Base-by-base conservation (phyloP, 2,888 invertebrate species). In the Sacculina carcini region DNA sequence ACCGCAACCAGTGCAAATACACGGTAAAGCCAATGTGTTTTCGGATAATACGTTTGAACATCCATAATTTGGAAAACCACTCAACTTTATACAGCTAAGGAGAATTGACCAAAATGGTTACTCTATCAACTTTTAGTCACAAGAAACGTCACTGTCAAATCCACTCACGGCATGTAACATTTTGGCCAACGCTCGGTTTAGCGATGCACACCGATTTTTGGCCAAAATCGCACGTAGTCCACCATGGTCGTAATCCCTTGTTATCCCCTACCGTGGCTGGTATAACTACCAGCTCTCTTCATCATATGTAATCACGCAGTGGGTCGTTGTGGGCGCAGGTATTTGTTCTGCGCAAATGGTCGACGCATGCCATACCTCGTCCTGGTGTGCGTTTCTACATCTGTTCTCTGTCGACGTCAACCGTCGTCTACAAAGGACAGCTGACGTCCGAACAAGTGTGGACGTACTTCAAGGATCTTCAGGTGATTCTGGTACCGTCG, bases 351-450 rank as follows among this genome's bases (percentile, higher is more conserved):
- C 76, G 96, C 53, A 98, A 98, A 67, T 77, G 84, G 53, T 82
- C 94, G 0, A 84, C 85, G 19, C 94, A 94, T 63, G 75, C 76
- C 58, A 76, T 98, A 63, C 76, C 79, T 34, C 75, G 79, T 59
- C 82, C 83, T 2, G 84, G 83, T 6, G 76, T 83, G 42, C 72
- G 92, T 56, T 96, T 89, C 69, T 98, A 96, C 69, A 84, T 96
- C 62, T 94, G 94, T 70, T 94, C 92, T 52, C 69, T 98, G 59
- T 89, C 89, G 24, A 70, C 84, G 50, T 76, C 77, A 60, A 87
- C 81, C 10, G 73, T 98, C 55, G 90, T 98, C 31, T 98, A 98
- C 72, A 98, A 98, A 71, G 98, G 98, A 36, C 80, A 94, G 63
- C 75, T 98, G 59, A 92, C 90, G 31, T 87, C 96, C 1, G 81